Evolutionary conservation across 2,888 invertebrate species (phyloP).

Genomic region (Prenolepis imparis): DNA sequence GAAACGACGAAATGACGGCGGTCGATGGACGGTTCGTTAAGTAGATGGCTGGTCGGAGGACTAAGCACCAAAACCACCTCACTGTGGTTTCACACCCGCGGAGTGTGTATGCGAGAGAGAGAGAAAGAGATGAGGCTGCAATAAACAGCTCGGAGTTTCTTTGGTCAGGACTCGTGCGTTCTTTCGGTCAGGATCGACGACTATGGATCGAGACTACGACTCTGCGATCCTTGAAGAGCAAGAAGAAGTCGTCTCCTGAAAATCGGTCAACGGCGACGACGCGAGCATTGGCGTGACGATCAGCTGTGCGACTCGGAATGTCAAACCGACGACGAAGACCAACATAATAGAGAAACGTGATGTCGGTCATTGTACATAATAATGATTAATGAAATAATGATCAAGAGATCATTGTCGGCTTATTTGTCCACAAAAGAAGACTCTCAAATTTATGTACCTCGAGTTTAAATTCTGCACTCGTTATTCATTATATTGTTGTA

Average conservation of each 20-base stretch:
- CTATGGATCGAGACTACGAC: constrained; percentile 38
- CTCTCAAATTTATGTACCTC: background rate
- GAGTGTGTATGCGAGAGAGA: constrained; percentile 63
- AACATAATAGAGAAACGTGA: constrained; percentile 14
- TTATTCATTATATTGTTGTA: background rate
- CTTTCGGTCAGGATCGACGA: constrained; percentile 65
- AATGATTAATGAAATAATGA: constrained; percentile 10
- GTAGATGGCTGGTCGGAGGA: constrained; percentile 82
- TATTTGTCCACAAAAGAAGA: background rate
- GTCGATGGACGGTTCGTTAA: constrained; percentile 84
- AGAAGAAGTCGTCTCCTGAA: constrained; percentile 33
- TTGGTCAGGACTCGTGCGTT: constrained; percentile 79
- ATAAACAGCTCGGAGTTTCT: constrained; percentile 80
- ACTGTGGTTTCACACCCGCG: constrained; percentile 86
- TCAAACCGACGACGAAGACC: background rate
- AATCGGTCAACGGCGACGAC: constrained; percentile 26
- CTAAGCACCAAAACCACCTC: constrained; percentile 86
- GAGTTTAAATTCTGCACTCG: background rate
- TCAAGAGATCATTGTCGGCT: background rate
- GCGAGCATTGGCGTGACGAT: constrained; percentile 54
- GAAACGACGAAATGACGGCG: constrained; percentile 82
- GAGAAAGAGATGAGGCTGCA: constrained; percentile 65
- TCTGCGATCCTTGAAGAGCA: constrained; percentile 46
- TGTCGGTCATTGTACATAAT: constrained; percentile 30
- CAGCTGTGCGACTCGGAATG: constrained; percentile 39